Evolutionary conservation across 1,140 invertebrate genomes (phyloP).

Genomic region (Thalassaphorura encarpata): DNA sequence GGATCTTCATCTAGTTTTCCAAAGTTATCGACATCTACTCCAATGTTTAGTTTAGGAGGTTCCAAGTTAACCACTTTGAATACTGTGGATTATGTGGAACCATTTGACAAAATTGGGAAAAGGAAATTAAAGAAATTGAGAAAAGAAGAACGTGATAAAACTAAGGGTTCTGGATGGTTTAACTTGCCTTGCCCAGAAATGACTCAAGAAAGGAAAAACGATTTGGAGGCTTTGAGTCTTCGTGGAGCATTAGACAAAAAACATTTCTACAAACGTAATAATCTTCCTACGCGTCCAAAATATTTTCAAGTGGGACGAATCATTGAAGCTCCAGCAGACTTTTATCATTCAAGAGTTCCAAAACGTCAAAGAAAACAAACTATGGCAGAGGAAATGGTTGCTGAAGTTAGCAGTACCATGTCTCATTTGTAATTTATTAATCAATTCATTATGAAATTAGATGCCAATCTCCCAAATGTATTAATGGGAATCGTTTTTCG

Average conservation of each 20-base stretch:
- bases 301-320: slow-evolving; percentile 68
- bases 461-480: too few species aligned
- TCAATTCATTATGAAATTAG: too few species aligned
- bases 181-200: slow-evolving; percentile 74
- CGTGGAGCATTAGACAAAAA: slow-evolving; percentile 83
- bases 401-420: not conserved
- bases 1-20: too few species aligned
- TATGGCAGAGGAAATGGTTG: slow-evolving; percentile 66
- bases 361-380: slow-evolving; percentile 78
- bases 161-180: slow-evolving; percentile 78
- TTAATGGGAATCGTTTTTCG: too few species aligned
- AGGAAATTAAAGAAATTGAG: slow-evolving; percentile 12
- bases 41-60: too few species aligned
- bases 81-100: not conserved
- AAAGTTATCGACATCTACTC: too few species aligned
- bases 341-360: slow-evolving; percentile 56
- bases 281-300: slow-evolving; percentile 73
- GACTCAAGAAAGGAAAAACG: slow-evolving; percentile 74
- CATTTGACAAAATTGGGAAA: slow-evolving; percentile 1
- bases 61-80: not conserved
- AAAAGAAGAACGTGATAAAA: slow-evolving; percentile 49
- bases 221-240: slow-evolving; percentile 82
- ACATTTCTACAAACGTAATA: slow-evolving; percentile 87
- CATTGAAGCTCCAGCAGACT: slow-evolving; percentile 46
- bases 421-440: not conserved